A percentile compares a stretch with the other conserved stretches of the same genome.
Evolutionary conservation across 2,797 vertebrate species (phyloP).

Genomic region (Melanotaenia pygmaea): DNA sequence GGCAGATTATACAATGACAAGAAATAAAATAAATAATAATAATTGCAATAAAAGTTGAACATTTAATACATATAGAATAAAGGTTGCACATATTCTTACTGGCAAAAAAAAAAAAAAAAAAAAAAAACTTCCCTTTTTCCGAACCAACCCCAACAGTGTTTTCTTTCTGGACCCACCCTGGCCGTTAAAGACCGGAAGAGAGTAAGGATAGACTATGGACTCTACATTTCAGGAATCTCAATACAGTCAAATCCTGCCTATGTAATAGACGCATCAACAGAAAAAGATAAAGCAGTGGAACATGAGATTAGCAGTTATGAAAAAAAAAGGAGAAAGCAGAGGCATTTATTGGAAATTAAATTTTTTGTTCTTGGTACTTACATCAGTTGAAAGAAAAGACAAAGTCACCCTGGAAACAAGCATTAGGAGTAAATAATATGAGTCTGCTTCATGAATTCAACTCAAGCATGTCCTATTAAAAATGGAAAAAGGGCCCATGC

Average conservation of each 20-base stretch:
- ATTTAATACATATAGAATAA: too few relatives aligned
- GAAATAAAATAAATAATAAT: too few relatives aligned
- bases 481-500: constrained; percentile 64
- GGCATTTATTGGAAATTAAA: constrained; percentile 70
- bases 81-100: too few relatives aligned
- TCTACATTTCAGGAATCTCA: constrained; percentile 43
- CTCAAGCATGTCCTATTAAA: constrained; percentile 78
- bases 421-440: constrained; percentile 76
- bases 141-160: not conserved
- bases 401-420: constrained; percentile 72
- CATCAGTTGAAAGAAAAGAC: constrained; percentile 62
- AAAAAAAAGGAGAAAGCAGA: constrained; percentile 58
- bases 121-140: too few relatives aligned
- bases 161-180: not conserved
- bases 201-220: constrained; percentile 13
- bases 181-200: too few relatives aligned
- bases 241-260: constrained; percentile 44
- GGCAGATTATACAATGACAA: too few relatives aligned
- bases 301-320: constrained; percentile 63
- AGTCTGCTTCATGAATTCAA: constrained; percentile 67
- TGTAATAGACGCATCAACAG: constrained; percentile 45
- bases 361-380: constrained; percentile 63
- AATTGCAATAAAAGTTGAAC: too few relatives aligned
- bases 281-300: constrained; percentile 69
- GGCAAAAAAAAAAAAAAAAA: too few relatives aligned